Percentiles rank a stretch among this genome's conserved stretches.
Conservation (phyloP, 2,888 invertebrate genomes). For the Anthoptus insignis region DNA sequence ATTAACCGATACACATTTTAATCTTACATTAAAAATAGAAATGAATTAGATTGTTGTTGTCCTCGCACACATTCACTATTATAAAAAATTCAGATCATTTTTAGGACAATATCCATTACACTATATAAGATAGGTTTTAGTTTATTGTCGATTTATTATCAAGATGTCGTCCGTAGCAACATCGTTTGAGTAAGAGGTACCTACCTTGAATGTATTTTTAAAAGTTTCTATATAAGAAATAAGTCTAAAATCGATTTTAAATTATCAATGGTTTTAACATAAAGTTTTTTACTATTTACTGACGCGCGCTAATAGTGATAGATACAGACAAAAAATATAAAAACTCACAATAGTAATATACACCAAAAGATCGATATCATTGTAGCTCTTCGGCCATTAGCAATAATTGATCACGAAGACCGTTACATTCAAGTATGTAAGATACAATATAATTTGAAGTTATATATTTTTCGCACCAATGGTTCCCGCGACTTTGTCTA, state of each 20-base stretch:
- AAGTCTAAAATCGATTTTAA: background rate
- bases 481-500: background rate
- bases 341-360: background rate
- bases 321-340: background rate
- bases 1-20: background rate
- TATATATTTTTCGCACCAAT: background rate
- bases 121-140: constrained; percentile 7
- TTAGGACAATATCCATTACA: background rate
- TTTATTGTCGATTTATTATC: constrained; percentile 7
- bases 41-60: constrained; percentile 17
- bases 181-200: constrained; percentile 1
- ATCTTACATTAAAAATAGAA: background rate
- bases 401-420: constrained; percentile 7
- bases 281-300: background rate
- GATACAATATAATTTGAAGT: background rate
- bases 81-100: background rate
- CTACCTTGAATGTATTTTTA: constrained; percentile 1
- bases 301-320: constrained; percentile 1
- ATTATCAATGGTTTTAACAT: background rate
- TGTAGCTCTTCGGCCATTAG: background rate
- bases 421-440: constrained; percentile 2
- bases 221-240: background rate
- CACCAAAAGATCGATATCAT: background rate
- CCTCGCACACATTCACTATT: constrained; percentile 3
- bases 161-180: constrained; percentile 1